Percentiles rank a stretch among this genome's conserved stretches.
Evolutionary conservation across 2,888 invertebrate genomes (phyloP).

Genomic region (Drosophila koepferae): DNA sequence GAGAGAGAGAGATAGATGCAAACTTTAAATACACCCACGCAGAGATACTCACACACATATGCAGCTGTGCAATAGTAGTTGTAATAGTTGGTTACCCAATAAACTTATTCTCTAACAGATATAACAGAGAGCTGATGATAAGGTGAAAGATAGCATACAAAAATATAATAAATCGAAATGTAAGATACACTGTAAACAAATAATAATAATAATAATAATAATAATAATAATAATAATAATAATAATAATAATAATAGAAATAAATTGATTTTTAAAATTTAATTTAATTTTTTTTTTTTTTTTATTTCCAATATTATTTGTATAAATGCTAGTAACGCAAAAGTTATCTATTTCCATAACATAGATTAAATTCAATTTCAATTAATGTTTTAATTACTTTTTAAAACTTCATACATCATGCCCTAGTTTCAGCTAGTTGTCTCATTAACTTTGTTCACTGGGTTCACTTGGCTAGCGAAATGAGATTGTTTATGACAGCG

Average conservation of each 20-base stretch:
- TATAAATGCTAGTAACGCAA: too few relatives aligned
- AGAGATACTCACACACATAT: constrained; percentile 38
- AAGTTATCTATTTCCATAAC: neutral
- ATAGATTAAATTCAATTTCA: neutral
- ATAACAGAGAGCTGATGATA: too few relatives aligned
- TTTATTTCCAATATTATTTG: too few relatives aligned
- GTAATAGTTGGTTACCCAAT: neutral
- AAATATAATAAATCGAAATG: too few relatives aligned
- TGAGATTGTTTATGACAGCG: constrained; percentile 69
- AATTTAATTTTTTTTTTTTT: too few relatives aligned
- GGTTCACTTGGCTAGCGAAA: constrained; percentile 42
- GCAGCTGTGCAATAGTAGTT: neutral
- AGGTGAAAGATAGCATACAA: neutral
- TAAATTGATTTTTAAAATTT: too few relatives aligned
- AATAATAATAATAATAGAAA: too few relatives aligned
- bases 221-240: too few relatives aligned
- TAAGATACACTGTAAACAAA: too few relatives aligned
- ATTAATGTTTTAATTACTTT: neutral
- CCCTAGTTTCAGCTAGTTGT: neutral
- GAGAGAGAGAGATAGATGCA: constrained; percentile 11
- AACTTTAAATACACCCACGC: neutral
- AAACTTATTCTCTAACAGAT: neutral
- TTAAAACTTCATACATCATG: neutral
- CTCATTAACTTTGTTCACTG: constrained; percentile 33
- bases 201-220: too few relatives aligned